A percentile compares a stretch with the other conserved stretches of the same genome.
Conservation (phyloP, 37 sponge, comb jelly and placozoan genomes). For the Ianthella basta region DNA sequence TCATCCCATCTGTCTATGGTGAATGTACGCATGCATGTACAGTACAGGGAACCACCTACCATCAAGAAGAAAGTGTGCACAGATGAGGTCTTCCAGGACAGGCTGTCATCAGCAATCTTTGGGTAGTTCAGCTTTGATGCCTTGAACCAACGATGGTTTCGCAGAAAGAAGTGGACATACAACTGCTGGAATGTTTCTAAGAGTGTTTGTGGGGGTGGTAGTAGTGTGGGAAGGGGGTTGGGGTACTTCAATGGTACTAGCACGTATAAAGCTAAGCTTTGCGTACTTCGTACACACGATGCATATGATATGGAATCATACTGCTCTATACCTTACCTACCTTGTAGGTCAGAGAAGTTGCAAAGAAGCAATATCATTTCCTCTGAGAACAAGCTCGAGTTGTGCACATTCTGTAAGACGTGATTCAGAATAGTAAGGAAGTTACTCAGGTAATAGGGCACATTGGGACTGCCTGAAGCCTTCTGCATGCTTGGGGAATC, state of each 20-base stretch:
- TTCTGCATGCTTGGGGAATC: not conserved
- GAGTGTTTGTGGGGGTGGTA: not conserved
- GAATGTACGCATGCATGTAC: no score
- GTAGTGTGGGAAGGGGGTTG: no score
- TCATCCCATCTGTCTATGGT: no score
- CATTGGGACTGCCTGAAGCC: not conserved
- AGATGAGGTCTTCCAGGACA: no score
- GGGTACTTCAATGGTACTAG: no score
- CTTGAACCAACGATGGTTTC: slow-evolving; percentile 75
- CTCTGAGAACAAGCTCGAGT: not conserved
- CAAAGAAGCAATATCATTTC: not conserved
- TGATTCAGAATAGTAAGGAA: not conserved
- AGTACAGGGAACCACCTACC: no score
- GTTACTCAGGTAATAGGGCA: not conserved
- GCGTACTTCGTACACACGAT: no score
- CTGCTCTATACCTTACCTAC: no score
- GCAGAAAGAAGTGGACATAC: slow-evolving; percentile 70
- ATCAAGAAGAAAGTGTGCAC: no score
- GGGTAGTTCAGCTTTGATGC: slow-evolving; percentile 53
- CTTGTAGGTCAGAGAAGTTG: not conserved
- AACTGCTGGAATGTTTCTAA: slow-evolving; percentile 60
- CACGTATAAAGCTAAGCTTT: no score
- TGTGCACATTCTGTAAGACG: not conserved
- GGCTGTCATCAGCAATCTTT: slow-evolving; percentile 52
- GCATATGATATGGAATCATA: no score